These are phyloP conservation scores for Dendrolimus punctatus DNA, from an alignment of 1,140 invertebrate species.

Conservation along the genomic window DNA sequence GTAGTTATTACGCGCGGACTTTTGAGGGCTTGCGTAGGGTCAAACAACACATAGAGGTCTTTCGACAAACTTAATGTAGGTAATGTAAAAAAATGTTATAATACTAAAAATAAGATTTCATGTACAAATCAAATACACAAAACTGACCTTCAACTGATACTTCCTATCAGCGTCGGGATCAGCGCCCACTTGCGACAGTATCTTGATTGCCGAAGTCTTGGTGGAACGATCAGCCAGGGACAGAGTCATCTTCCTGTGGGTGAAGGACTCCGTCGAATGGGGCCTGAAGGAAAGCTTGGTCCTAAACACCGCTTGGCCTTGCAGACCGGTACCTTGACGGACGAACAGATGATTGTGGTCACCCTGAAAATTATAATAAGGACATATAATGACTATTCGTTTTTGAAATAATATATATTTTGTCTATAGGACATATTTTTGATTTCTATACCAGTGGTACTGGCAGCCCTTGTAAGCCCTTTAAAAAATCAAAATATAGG, in stretches of 20 bases:
- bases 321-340: slow-evolving; percentile 96
- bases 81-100: background rate
- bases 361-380: slow-evolving; percentile 73
- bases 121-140: background rate
- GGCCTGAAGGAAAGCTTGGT: slow-evolving; percentile 98
- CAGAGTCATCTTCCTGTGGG: slow-evolving; percentile 98
- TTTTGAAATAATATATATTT: slow-evolving; percentile 3
- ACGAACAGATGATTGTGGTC: slow-evolving; percentile 97
- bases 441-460: too few species aligned
- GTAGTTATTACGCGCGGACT: too few species aligned
- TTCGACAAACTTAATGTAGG: too few species aligned
- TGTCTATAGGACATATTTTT: too few species aligned
- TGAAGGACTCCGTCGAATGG: slow-evolving; percentile 98
- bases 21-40: too few species aligned
- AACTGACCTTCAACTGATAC: slow-evolving; percentile 88
- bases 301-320: slow-evolving; percentile 97
- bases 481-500: too few species aligned
- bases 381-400: slow-evolving; percentile 10
- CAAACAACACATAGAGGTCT: too few species aligned
- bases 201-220: slow-evolving; percentile 97
- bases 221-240: slow-evolving; percentile 97
- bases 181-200: slow-evolving; percentile 92
- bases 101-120: background rate
- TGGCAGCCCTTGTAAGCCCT: too few species aligned
- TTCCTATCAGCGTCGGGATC: slow-evolving; percentile 94